Evolutionary conservation across 2,113 vertebrate species (phyloP).

Genomic region (Callaeas wilsoni): DNA sequence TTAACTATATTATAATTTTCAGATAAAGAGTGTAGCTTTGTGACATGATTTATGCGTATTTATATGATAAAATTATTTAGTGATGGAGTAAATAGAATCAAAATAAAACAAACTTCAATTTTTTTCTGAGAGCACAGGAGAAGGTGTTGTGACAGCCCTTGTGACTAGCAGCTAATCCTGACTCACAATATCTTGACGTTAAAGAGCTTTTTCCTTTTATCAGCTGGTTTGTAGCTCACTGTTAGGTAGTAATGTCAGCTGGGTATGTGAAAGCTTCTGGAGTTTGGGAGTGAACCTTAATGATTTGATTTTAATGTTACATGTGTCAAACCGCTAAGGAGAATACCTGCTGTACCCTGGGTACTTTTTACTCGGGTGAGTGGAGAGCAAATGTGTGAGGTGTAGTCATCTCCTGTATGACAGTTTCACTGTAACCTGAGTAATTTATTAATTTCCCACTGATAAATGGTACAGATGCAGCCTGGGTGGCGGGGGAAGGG

Average conservation of each 20-base stretch:
- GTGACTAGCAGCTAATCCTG: not conserved
- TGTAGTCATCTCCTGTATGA: not conserved
- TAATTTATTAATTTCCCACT: not conserved
- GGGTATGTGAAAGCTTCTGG: not conserved
- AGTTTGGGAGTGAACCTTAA: not conserved
- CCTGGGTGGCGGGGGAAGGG: not conserved
- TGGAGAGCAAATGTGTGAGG: not conserved
- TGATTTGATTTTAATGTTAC: not conserved
- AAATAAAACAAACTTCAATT: not conserved
- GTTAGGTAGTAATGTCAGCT: not conserved
- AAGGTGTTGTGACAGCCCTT: not conserved
- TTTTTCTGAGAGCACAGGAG: not conserved
- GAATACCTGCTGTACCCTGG: not conserved
- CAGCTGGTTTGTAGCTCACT: not conserved
- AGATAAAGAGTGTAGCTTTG: not conserved
- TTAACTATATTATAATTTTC: not conserved
- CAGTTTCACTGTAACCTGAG: not conserved
- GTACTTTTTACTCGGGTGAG: not conserved
- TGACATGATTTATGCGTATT: not conserved
- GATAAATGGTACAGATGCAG: not conserved
- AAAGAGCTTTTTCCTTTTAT: not conserved
- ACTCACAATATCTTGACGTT: not conserved
- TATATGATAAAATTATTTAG: not conserved
- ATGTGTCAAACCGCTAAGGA: not conserved
- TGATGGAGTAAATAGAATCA: not conserved